These are phyloP conservation scores for Cantharis flavilabris DNA, from an alignment of 2,888 invertebrate genomes.

Conservation along the genomic window DNA sequence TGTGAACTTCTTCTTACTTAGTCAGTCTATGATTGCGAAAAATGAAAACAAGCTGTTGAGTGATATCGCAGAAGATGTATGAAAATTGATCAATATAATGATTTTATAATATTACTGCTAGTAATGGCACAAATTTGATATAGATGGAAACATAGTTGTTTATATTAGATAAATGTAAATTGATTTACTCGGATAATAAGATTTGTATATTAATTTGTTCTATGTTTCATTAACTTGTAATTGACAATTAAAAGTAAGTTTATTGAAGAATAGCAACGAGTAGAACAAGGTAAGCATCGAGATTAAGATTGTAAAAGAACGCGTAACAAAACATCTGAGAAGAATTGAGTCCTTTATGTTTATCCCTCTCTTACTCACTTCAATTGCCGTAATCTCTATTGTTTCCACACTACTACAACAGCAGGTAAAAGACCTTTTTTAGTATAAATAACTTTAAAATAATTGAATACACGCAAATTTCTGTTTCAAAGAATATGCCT, in stretches of 20 bases:
- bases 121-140: not conserved
- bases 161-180: not conserved
- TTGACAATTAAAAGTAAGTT: not conserved
- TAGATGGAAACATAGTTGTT: not conserved
- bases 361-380: not conserved
- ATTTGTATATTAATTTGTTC: not conserved
- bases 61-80: not conserved
- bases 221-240: not conserved
- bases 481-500: not conserved
- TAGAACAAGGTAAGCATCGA: not conserved
- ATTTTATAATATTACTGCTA: not conserved
- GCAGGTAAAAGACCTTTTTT: not conserved
- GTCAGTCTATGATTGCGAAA: not conserved
- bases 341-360: not conserved
- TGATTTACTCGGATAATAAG: not conserved
- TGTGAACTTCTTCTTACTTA: constrained; percentile 28
- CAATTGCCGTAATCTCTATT: not conserved
- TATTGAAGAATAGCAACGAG: not conserved
- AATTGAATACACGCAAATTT: not conserved
- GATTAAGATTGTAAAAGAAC: not conserved
- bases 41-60: not conserved
- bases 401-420: not conserved
- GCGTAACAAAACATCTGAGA: not conserved
- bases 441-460: not conserved
- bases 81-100: not conserved